Evolutionary conservation across 2,888 invertebrate species (phyloP).

Genomic region (Augochlorella aurata): DNA sequence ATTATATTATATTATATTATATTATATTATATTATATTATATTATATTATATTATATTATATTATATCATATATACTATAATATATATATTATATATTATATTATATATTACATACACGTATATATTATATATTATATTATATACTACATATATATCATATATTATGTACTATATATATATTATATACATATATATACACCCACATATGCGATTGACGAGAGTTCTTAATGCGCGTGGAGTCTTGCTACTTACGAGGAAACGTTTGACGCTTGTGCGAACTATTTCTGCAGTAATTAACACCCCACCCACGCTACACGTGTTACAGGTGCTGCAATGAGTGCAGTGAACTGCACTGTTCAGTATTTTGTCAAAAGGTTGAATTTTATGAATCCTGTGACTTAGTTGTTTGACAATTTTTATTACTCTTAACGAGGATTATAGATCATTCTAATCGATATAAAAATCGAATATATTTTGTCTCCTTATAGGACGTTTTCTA

Average conservation of each 20-base stretch:
- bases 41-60: background rate
- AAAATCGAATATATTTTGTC: too few relatives aligned
- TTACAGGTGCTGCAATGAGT: background rate
- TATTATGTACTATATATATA: too few relatives aligned
- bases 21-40: background rate
- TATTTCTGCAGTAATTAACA: too few relatives aligned
- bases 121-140: background rate
- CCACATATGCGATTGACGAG: conserved; percentile 35
- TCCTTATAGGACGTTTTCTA: too few relatives aligned
- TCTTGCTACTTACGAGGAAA: conserved; percentile 42
- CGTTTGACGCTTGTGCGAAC: background rate
- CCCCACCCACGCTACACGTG: background rate
- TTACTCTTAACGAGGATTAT: too few relatives aligned
- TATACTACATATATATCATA: background rate
- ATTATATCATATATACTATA: too few relatives aligned
- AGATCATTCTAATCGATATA: too few relatives aligned
- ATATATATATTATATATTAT: background rate
- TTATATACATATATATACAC: conserved; percentile 9
- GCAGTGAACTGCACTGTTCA: background rate
- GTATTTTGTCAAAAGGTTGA: background rate
- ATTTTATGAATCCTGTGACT: too few relatives aligned
- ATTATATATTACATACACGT: background rate
- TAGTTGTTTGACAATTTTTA: too few relatives aligned
- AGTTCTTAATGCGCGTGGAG: conserved; percentile 40
- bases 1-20: background rate